phyloP scores from a whole-genome alignment of 37 sponge, comb jelly and placozoan species.

The Cladorhizidae sp. region DNA sequence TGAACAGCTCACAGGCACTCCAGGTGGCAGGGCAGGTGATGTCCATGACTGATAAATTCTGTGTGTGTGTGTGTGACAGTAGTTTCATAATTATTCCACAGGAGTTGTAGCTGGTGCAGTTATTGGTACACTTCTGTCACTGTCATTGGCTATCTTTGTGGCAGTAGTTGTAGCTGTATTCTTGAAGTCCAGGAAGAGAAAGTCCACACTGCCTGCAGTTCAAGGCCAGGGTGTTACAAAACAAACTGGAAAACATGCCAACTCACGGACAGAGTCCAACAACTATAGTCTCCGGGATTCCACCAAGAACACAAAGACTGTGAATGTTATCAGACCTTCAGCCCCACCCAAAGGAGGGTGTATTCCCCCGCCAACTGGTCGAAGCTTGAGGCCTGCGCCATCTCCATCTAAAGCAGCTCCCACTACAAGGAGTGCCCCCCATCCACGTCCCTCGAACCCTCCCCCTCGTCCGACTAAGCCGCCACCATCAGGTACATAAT shows the following conservation, averaged over 20 bases:
- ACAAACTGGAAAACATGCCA: background rate
- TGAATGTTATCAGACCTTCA: constrained; percentile 3
- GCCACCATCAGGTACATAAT: background rate
- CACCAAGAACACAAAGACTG: background rate
- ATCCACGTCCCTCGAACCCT: background rate
- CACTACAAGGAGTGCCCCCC: background rate
- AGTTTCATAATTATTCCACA: too few species aligned
- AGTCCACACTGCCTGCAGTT: background rate
- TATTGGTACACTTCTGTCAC: constrained; percentile 16
- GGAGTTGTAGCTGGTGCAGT: constrained; percentile 27
- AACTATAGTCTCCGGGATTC: background rate
- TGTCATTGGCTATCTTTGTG: background rate
- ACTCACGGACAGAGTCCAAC: background rate
- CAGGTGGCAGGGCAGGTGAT: background rate
- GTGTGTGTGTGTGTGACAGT: too few species aligned
- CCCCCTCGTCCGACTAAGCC: constrained; percentile 7
- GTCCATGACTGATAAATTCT: too few species aligned
- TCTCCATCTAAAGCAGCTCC: background rate
- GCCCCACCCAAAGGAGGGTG: background rate
- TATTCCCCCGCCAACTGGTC: background rate
- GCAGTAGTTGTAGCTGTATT: constrained; percentile 12
- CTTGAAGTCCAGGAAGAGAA: background rate
- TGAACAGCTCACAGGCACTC: background rate
- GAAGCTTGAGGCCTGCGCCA: background rate
- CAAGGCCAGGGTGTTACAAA: background rate